A percentile compares a stretch with the other conserved stretches of the same genome.
Evolutionary conservation across 2,888 invertebrate genomes (phyloP).

Genomic region (Ashinkailepas kermadecensis): DNA sequence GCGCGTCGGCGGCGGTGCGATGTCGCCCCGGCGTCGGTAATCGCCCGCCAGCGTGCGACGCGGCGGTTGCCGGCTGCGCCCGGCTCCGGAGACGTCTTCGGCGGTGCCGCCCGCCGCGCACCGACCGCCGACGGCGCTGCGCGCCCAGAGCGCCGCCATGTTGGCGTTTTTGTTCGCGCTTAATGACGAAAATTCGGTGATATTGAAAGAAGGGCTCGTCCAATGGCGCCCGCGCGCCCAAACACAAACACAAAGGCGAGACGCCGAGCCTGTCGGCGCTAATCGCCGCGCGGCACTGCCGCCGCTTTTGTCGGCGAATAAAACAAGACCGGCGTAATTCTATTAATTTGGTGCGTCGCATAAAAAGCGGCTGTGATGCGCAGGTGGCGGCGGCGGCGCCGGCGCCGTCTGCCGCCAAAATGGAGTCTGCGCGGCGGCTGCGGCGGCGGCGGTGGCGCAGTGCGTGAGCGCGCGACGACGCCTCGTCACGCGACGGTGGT

Average conservation of each 20-base stretch:
- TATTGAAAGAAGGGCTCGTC: constrained; percentile 17
- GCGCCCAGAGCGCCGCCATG: not conserved
- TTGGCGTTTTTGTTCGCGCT: constrained; percentile 15
- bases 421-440: not conserved
- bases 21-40: not conserved
- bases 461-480: not conserved
- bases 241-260: constrained; percentile 12
- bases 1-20: too few species aligned
- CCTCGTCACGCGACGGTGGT: constrained; percentile 9
- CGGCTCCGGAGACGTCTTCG: too few species aligned
- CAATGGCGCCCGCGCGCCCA: constrained; percentile 10
- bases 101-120: not conserved
- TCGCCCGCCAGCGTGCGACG: not conserved
- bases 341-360: constrained; percentile 8
- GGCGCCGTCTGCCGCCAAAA: not conserved
- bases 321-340: constrained; percentile 18
- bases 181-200: constrained; percentile 8
- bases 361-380: not conserved
- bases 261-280: not conserved
- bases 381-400: not conserved
- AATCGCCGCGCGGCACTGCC: not conserved
- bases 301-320: constrained; percentile 14
- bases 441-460: not conserved
- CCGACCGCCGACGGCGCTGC: not conserved
- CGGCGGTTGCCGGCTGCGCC: not conserved